Evolutionary conservation across 2,113 vertebrate genomes (phyloP), one percentile per base, ranked within the genome.

Genomic region (Psittacula cyanocephala): DNA sequence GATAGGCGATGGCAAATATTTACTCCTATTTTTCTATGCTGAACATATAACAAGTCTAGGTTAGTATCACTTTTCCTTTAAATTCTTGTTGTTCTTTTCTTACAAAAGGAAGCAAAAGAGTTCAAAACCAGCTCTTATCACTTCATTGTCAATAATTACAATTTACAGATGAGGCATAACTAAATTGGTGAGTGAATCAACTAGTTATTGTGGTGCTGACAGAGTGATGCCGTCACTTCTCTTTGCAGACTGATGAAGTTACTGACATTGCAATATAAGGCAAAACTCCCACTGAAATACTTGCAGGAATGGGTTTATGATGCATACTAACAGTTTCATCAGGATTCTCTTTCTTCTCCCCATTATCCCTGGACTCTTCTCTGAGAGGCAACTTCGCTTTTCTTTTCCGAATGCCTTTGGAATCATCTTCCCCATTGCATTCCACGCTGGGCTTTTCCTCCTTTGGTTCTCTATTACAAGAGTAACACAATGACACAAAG

Each of bases 281-380:
- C 47, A 85, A 72, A 92, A 87, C 10, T 87, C 37, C 53, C 53
- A 76, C 31, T 3, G 6, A 75, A 93, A 60, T 50, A 60, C 17
- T 76, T 35, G 43, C 31, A 67, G 49, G 23, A 89, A 49, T 47
- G 39, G 9, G 7, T 77, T 91, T 59, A 39, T 2, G 11, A 68
- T 23, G 83, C 49, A 93, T 86, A 98, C 98, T 97, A 60, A 99
- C 98, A 84, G 88, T 95, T 93, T 98, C 98, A 17, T 98, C 98
- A 0, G 98, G 95, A 39, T 97, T 97, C 28, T 97, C 97, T 11
- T 97, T 98, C 53, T 97, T 98, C 37, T 97, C 98, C 60, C 84
- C 97, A 44, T 97, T 96, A 70, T 98, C 98, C 71, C 97, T 98
- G 91, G 95, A 62, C 49, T 98, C 98, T 24, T 98, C 98, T 86